phyloP scores from a whole-genome alignment of 1,140 invertebrate species.

The Conus betulinus region DNA sequence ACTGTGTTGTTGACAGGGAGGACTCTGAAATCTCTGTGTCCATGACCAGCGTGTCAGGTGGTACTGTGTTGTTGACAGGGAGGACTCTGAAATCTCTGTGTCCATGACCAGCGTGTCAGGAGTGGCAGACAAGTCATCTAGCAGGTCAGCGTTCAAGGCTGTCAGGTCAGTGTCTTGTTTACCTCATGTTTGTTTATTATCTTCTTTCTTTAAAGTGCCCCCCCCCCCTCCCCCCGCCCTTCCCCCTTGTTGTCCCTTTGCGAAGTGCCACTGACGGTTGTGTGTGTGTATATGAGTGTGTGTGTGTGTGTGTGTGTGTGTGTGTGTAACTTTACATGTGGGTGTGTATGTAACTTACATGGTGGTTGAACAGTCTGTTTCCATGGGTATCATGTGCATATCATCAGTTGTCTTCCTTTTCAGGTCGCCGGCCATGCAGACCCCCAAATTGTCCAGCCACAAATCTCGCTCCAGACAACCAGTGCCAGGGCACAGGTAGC shows the following conservation, averaged over 20 bases:
- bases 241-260: no score
- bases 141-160: constrained; percentile 24
- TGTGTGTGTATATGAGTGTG: no score
- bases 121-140: background rate
- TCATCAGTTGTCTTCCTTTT: background rate
- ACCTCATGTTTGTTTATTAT: no score
- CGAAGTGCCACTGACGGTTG: no score
- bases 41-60: constrained; percentile 37
- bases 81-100: constrained; percentile 61
- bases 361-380: no score
- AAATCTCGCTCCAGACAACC: constrained; percentile 26
- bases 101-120: constrained; percentile 37
- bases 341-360: no score
- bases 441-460: constrained; percentile 19
- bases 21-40: background rate
- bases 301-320: no score
- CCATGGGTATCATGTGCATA: background rate
- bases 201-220: no score
- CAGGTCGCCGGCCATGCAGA: constrained; percentile 29
- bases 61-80: constrained; percentile 52
- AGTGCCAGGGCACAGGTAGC: constrained; percentile 25
- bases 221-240: no score
- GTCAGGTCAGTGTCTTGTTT: background rate
- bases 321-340: no score
- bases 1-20: no score